Conservation (phyloP, 1,140 invertebrate genomes). For the Trachymyrmex septentrionalis region DNA sequence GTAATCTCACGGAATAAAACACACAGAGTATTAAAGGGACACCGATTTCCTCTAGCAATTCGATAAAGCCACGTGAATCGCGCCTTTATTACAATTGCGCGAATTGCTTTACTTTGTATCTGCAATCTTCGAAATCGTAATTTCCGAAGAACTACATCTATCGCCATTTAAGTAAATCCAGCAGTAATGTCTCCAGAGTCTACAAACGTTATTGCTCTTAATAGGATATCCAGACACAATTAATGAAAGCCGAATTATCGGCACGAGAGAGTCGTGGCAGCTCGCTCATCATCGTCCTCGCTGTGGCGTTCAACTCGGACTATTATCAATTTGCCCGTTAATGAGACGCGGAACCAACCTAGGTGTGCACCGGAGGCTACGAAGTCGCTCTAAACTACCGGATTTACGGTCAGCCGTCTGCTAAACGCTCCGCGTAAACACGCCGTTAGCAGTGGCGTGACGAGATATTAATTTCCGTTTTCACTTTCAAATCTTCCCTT, state of each 20-base stretch:
- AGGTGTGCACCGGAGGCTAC: conserved; percentile 42
- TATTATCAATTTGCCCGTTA: conserved; percentile 61
- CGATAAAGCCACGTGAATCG: conserved; percentile 47
- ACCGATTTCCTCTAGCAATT: conserved; percentile 17
- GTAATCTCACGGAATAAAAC: neutral
- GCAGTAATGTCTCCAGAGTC: neutral
- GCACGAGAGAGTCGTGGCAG: conserved; percentile 11
- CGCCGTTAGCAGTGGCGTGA: conserved; percentile 24
- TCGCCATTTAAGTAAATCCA: conserved; percentile 18
- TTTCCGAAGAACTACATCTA: neutral
- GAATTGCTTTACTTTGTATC: conserved; percentile 12
- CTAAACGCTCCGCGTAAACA: conserved; percentile 49
- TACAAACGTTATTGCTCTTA: conserved; percentile 13
- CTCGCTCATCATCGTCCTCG: conserved; percentile 32
- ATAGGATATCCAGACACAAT: conserved; percentile 42
- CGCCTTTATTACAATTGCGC: conserved; percentile 20
- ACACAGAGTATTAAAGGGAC: neutral
- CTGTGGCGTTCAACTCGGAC: conserved; percentile 15
- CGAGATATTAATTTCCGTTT: conserved; percentile 37
- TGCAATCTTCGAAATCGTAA: conserved; percentile 23
- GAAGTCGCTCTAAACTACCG: conserved; percentile 55
- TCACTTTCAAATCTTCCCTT: neutral
- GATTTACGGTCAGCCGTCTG: conserved; percentile 53
- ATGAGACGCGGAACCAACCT: conserved; percentile 30
- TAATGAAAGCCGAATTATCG: conserved; percentile 56